Percentiles rank a stretch among this genome's conserved stretches.
Conservation (phyloP, 2,888 invertebrate species). For the Tortricodes alternella region DNA sequence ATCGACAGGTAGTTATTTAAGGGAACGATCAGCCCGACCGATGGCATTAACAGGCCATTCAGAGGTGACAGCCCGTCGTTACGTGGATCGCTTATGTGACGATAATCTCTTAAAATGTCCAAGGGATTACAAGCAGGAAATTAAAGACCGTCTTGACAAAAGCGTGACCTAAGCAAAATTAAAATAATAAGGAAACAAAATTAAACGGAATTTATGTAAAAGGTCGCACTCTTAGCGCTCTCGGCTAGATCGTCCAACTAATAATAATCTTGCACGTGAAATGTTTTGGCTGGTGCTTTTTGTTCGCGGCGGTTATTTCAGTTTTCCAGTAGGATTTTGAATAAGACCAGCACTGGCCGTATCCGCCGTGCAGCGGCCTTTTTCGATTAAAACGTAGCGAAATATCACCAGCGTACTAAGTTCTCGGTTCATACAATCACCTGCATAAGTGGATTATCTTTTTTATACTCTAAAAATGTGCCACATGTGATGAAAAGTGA, state of each 20-base stretch:
- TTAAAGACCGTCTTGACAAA: constrained; percentile 43
- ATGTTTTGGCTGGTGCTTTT: constrained; percentile 83
- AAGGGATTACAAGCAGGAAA: constrained; percentile 35
- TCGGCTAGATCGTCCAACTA: constrained; percentile 82
- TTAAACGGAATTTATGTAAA: constrained; percentile 62
- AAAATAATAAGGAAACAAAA: constrained; percentile 50
- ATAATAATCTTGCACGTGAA: constrained; percentile 81
- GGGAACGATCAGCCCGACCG: constrained; percentile 37
- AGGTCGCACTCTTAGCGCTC: constrained; percentile 75
- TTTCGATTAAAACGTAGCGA: constrained; percentile 27
- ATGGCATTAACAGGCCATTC: constrained; percentile 45
- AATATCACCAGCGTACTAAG: constrained; percentile 33
- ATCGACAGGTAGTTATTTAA: constrained; percentile 37
- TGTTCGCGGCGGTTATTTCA: constrained; percentile 82
- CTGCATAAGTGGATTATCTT: constrained; percentile 45
- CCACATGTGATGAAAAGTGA: constrained; percentile 41
- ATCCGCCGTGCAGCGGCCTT: constrained; percentile 61
- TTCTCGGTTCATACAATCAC: constrained; percentile 39
- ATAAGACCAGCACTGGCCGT: constrained; percentile 77
- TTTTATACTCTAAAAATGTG: constrained; percentile 41
- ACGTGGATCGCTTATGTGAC: constrained; percentile 49
- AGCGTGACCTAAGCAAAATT: constrained; percentile 43
- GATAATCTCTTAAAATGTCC: constrained; percentile 47
- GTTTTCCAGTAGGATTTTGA: constrained; percentile 82
- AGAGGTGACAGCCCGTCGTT: constrained; percentile 47